Conservation (phyloP, 1,140 invertebrate species). For the Drosophila pseudoananassae region DNA sequence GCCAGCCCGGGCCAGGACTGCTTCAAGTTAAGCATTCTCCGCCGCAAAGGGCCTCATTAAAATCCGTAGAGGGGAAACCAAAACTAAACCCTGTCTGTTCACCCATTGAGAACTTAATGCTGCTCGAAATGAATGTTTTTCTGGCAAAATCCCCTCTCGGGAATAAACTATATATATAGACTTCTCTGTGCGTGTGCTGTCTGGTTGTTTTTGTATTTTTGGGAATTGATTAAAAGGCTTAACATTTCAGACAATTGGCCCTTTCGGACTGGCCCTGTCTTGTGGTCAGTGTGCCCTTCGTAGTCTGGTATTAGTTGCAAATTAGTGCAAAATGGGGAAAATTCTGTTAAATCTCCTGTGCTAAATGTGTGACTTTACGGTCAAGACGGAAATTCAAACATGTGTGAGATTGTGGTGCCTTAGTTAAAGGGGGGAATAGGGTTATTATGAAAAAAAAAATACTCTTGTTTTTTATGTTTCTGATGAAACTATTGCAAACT, state of each 20-base stretch:
- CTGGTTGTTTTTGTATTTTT: constrained; percentile 53
- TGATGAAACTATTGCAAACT: too few relatives aligned
- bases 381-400: constrained; percentile 20
- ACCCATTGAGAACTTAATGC: constrained; percentile 72
- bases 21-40: constrained; percentile 18
- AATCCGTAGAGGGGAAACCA: constrained; percentile 11
- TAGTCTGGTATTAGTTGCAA: constrained; percentile 60
- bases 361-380: constrained; percentile 76
- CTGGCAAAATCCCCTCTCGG: constrained; percentile 50
- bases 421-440: background rate
- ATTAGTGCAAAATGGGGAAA: constrained; percentile 56
- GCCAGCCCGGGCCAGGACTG: constrained; percentile 2
- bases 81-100: constrained; percentile 61
- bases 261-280: constrained; percentile 39
- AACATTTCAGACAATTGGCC: constrained; percentile 73
- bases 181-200: background rate
- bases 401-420: constrained; percentile 18
- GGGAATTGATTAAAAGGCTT: constrained; percentile 81
- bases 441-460: background rate
- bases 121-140: constrained; percentile 69
- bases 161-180: constrained; percentile 18
- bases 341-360: constrained; percentile 67
- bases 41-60: constrained; percentile 32
- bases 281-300: constrained; percentile 15
- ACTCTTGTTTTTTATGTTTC: too few relatives aligned